Conservation (phyloP, 2,113 vertebrate genomes). For the Seriola dumerili region DNA sequence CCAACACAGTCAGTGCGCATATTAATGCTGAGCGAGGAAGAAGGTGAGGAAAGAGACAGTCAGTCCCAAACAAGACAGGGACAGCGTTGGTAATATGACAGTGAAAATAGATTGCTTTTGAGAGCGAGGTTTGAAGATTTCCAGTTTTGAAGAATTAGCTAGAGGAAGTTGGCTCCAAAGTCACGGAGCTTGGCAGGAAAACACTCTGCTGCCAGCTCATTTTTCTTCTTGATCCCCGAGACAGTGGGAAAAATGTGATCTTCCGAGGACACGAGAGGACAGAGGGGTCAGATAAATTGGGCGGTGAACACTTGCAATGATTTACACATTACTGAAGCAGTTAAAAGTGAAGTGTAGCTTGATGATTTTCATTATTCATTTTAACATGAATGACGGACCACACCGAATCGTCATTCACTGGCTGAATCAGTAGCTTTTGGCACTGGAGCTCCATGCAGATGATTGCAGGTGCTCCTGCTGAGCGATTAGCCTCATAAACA, state of each 20-base stretch:
- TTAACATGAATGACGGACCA: background rate
- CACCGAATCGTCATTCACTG: slow-evolving; percentile 9
- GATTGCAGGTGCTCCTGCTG: background rate
- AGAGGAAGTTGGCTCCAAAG: slow-evolving; percentile 28
- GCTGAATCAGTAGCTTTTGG: background rate
- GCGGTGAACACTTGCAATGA: slow-evolving; percentile 25
- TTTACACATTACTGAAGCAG: slow-evolving; percentile 19
- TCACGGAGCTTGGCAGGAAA: slow-evolving; percentile 45
- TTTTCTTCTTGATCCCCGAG: slow-evolving; percentile 42
- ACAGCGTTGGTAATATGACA: slow-evolving; percentile 29
- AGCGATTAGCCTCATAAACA: slow-evolving; percentile 5
- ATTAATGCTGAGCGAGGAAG: slow-evolving; percentile 45
- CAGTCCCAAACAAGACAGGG: slow-evolving; percentile 27
- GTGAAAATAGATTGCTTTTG: slow-evolving; percentile 33
- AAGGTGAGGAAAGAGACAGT: slow-evolving; percentile 36
- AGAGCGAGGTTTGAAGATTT: slow-evolving; percentile 47
- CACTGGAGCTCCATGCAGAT: background rate
- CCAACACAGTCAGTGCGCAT: slow-evolving; percentile 23
- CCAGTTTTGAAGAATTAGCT: slow-evolving; percentile 50
- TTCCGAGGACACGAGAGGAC: slow-evolving; percentile 20
- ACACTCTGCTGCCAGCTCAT: slow-evolving; percentile 13
- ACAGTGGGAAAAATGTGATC: slow-evolving; percentile 35
- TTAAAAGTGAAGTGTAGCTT: slow-evolving; percentile 34
- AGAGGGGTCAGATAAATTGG: slow-evolving; percentile 43
- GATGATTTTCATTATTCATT: slow-evolving; percentile 21